Percentiles rank a stretch among this genome's conserved stretches.
phyloP scores from a whole-genome alignment of 1,140 invertebrate genomes.

The Magallana angulata region DNA sequence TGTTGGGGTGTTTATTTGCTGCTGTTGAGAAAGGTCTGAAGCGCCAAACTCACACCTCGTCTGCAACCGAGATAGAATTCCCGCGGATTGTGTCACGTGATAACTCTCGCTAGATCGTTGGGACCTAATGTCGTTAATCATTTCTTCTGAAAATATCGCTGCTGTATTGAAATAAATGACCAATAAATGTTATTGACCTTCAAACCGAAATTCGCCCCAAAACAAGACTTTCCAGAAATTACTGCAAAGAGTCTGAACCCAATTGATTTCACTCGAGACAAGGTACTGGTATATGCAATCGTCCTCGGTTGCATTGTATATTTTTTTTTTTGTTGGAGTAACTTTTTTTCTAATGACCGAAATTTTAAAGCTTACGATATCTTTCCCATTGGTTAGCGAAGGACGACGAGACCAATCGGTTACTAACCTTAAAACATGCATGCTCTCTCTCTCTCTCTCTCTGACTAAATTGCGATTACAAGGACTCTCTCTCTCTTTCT shows the following conservation, averaged over 20 bases:
- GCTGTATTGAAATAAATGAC: background rate
- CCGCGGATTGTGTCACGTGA: background rate
- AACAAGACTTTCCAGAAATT: background rate
- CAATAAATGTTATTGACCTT: background rate
- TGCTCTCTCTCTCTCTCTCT: too few species aligned
- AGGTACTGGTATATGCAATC: background rate
- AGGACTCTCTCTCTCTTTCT: too few species aligned
- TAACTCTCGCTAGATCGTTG: too few species aligned
- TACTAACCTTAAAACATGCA: too few species aligned
- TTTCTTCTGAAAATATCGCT: background rate
- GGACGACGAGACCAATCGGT: too few species aligned
- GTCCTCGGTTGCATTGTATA: background rate
- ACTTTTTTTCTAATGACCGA: too few species aligned
- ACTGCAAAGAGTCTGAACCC: background rate
- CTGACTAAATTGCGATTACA: too few species aligned
- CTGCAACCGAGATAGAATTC: background rate
- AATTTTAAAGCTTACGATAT: too few species aligned
- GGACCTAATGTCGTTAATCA: background rate
- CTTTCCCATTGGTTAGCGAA: too few species aligned
- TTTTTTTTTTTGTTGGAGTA: too few species aligned
- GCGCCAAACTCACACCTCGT: background rate
- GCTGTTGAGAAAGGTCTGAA: background rate
- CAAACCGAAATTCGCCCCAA: background rate
- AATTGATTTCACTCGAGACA: background rate
- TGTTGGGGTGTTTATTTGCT: constrained; percentile 2